Percentiles rank a stretch among this genome's conserved stretches.
Conservation (phyloP, 2,888 invertebrate genomes). For the Cylloceria caligata region DNA sequence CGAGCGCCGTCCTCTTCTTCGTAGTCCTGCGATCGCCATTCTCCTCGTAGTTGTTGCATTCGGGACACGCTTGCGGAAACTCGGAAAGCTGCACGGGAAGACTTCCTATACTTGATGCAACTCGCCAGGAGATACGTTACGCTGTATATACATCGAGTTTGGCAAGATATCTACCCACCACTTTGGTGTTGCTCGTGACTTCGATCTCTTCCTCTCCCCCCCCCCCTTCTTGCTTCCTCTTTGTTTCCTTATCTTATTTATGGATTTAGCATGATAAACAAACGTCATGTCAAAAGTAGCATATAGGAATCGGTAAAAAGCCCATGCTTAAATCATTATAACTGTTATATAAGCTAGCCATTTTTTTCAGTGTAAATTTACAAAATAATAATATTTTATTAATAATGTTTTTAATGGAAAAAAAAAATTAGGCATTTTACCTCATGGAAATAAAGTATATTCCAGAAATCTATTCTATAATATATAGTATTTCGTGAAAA, state of each 20-base stretch:
- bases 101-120: conserved; percentile 17
- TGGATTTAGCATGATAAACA: conserved; percentile 16
- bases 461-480: too few relatives aligned
- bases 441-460: too few relatives aligned
- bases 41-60: conserved; percentile 26
- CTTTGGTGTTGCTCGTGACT: conserved; percentile 20
- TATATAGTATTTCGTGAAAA: too few relatives aligned
- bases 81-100: conserved; percentile 45
- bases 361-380: not conserved
- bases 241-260: too few relatives aligned
- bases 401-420: not conserved
- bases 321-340: not conserved
- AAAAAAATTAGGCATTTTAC: not conserved
- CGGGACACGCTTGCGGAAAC: conserved; percentile 55
- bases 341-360: not conserved
- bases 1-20: conserved; percentile 30
- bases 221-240: not conserved
- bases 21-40: conserved; percentile 1
- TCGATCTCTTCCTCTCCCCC: conserved; percentile 1
- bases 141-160: conserved; percentile 14
- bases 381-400: not conserved
- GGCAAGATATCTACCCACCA: conserved; percentile 24
- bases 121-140: conserved; percentile 13
- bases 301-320: not conserved
- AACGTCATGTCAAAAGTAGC: not conserved